phyloP scores from a whole-genome alignment of 2,797 vertebrate genomes.

The Paratrypauchen microcephalus region DNA sequence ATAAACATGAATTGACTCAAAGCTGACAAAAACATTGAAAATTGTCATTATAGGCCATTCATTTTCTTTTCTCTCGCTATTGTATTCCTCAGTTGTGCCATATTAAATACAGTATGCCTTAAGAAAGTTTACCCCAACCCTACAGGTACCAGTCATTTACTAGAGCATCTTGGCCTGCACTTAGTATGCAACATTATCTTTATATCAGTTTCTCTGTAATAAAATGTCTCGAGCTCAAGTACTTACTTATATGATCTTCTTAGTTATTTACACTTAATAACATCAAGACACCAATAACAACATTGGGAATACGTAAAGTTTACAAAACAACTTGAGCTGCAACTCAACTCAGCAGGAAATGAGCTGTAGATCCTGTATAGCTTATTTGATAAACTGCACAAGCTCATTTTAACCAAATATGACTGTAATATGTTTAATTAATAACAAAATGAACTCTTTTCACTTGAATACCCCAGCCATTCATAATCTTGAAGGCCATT shows the following conservation, averaged over 20 bases:
- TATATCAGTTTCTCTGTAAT: too few relatives aligned
- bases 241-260: too few relatives aligned
- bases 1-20: not conserved
- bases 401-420: not conserved
- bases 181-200: too few relatives aligned
- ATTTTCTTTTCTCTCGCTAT: not conserved
- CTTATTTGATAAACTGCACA: not conserved
- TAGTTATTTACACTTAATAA: too few relatives aligned
- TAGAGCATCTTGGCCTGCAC: too few relatives aligned
- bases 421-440: not conserved
- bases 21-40: not conserved
- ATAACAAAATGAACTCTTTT: not conserved
- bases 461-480: conserved; percentile 19
- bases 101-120: too few relatives aligned
- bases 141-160: too few relatives aligned
- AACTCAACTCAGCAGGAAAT: not conserved
- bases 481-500: conserved; percentile 24
- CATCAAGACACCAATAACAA: too few relatives aligned
- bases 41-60: not conserved
- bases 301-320: too few relatives aligned
- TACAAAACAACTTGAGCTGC: not conserved
- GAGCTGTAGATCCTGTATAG: not conserved
- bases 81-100: not conserved
- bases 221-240: too few relatives aligned
- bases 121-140: too few relatives aligned